Conservation (phyloP, 2,888 invertebrate species). For the Tigriopus californicus region DNA sequence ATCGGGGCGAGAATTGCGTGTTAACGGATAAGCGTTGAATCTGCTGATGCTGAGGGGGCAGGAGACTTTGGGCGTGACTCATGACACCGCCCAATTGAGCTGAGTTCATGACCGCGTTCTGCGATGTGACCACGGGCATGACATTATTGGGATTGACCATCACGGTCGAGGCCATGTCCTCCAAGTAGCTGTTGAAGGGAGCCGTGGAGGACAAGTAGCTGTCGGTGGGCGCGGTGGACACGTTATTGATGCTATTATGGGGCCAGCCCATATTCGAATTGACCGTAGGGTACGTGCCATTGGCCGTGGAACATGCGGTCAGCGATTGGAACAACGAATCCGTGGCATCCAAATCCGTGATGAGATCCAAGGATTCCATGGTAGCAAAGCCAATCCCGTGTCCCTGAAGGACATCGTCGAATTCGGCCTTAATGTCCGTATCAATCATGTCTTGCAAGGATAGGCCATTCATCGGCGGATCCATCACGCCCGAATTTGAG, state of each 20-base stretch:
- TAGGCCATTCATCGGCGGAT: not conserved
- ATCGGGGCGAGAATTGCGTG: not conserved
- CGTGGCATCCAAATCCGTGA: constrained; percentile 34
- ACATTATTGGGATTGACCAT: constrained; percentile 81
- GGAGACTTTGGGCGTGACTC: not conserved
- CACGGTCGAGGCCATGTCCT: constrained; percentile 35
- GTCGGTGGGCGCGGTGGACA: too few relatives aligned
- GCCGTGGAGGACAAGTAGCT: not conserved
- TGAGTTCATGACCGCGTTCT: not conserved
- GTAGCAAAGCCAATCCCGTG: constrained; percentile 33
- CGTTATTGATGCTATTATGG: not conserved
- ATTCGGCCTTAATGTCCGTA: constrained; percentile 68
- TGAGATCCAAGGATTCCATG: constrained; percentile 44
- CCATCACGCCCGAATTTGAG: too few relatives aligned
- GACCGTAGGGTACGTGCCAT: not conserved
- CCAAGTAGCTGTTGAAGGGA: constrained; percentile 3
- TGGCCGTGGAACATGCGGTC: not conserved
- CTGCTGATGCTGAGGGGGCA: constrained; percentile 2
- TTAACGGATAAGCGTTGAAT: not conserved
- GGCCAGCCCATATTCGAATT: not conserved
- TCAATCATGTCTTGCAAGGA: constrained; percentile 60
- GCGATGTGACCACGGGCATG: constrained; percentile 41
- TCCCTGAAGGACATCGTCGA: constrained; percentile 55
- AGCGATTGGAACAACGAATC: constrained; percentile 7
- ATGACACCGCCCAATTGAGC: not conserved